Base-by-base conservation (phyloP, 2,113 vertebrate species). In the Tachycineta bicolor region DNA sequence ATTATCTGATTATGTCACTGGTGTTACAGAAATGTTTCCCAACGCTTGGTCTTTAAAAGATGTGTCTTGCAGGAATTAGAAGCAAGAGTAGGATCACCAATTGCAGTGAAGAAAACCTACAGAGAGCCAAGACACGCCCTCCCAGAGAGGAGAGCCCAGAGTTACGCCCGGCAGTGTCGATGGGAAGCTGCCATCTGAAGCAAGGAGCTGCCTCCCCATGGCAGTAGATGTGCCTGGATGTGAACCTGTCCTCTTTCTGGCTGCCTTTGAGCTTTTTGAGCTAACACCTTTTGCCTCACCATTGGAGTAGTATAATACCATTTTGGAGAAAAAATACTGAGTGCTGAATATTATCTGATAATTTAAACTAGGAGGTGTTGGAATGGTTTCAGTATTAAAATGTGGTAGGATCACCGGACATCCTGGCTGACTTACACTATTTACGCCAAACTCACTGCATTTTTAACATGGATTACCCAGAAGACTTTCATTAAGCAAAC, bases 131-230 rank as follows among this genome's bases (percentile, higher is more conserved):
- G 4, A 23, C 10, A 31, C 47, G 4, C 15, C 8, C 5, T 67
- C 15, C 3, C 9, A 62, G n/a, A 1, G 2, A 52, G 14, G 1
- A 58, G 31, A 83, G 41, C 21, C 64, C 63, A 19, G n/a, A 21
- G 50, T 9, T 53, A 10, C 0, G 1, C 16, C 12, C 28, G 37
- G 37, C 41, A 70, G 20, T 0, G 0, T 8, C 44, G 25, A 24
- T 0, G 0, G 7, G 21, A 29, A 29, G 11, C 44, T 86, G 33
- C 25, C 2, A 0, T 37, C 44, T 33, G 25, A 14, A 46, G 26
- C 6, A 14, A 47, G 34, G 52, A 34, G 5, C 39, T 62, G 41
- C 21, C 18, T 69, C 62, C n/a, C 39, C 25, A 11, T 3, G 1
- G 17, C 0, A 0, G 5, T 13, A 28, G 24, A 52, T 62, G 8